A percentile compares a stretch with the other conserved stretches of the same genome.
Conservation (phyloP, 2,888 invertebrate species). For the Cancer borealis region DNA sequence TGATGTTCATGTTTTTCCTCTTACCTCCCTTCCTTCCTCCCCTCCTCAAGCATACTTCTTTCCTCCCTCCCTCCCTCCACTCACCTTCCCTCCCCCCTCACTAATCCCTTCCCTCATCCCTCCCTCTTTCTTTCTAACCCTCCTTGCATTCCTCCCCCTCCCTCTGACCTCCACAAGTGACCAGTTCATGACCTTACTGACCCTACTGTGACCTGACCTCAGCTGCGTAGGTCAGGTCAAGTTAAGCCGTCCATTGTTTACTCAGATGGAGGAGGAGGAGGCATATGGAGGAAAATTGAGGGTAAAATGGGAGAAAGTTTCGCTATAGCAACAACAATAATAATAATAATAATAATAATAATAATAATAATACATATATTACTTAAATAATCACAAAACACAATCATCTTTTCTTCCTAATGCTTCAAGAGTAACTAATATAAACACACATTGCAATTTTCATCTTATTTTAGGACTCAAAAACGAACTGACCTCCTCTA, state of each 20-base stretch:
- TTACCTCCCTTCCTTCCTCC: neutral
- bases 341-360: no score
- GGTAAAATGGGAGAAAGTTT: neutral
- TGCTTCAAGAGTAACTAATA: no score
- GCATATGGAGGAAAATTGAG: neutral
- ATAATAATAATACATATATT: no score
- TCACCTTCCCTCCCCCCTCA: neutral
- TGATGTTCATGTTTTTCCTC: neutral
- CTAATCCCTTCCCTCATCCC: neutral
- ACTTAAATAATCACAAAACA: no score
- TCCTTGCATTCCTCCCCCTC: neutral
- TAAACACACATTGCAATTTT: no score
- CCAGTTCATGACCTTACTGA: neutral
- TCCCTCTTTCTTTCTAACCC: neutral
- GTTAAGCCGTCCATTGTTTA: constrained; percentile 8
- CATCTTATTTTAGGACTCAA: no score
- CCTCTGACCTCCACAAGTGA: neutral
- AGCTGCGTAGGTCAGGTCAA: neutral
- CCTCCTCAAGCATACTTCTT: neutral
- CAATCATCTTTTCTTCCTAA: no score
- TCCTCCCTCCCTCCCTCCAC: neutral
- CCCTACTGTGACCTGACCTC: neutral
- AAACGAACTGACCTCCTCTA: neutral
- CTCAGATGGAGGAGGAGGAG: neutral
- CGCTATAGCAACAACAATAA: neutral